Conservation (phyloP, 2,888 invertebrate genomes). For the Lycaena phlaeas region DNA sequence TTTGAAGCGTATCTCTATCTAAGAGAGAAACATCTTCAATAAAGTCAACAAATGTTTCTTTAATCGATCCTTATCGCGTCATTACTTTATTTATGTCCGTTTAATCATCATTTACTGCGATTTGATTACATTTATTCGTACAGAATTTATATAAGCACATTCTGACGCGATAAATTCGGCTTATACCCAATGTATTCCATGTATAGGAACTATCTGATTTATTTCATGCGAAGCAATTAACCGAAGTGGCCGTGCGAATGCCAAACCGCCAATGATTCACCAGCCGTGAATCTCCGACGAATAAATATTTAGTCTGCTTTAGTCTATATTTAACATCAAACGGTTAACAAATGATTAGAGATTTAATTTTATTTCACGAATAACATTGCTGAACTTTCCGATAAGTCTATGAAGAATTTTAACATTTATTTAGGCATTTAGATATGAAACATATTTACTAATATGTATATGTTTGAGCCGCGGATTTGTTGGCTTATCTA, state of each 20-base stretch:
- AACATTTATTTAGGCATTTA: too few species aligned
- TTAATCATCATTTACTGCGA: slow-evolving; percentile 6
- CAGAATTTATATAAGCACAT: not conserved
- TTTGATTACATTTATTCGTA: not conserved
- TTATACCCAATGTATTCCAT: slow-evolving; percentile 9
- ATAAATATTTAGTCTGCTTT: slow-evolving; percentile 22
- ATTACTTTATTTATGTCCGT: slow-evolving; percentile 1
- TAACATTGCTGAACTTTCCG: too few species aligned
- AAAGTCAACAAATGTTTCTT: too few species aligned
- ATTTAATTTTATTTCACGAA: too few species aligned
- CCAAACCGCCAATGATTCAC: slow-evolving; percentile 51
- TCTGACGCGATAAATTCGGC: slow-evolving; percentile 8
- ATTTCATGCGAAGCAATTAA: slow-evolving; percentile 55
- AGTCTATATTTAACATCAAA: slow-evolving; percentile 16
- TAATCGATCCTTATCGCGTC: not conserved
- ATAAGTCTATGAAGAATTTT: too few species aligned
- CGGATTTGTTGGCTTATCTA: too few species aligned
- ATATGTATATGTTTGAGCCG: too few species aligned
- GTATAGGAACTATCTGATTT: slow-evolving; percentile 42
- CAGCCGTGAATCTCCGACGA: slow-evolving; percentile 27
- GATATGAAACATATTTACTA: too few species aligned
- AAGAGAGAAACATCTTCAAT: too few species aligned
- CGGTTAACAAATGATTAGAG: not conserved
- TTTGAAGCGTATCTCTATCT: too few species aligned
- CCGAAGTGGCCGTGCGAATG: slow-evolving; percentile 51